These are phyloP conservation scores for Leptocoma aspasia DNA, from an alignment of 2,113 vertebrate species.

Conservation along the genomic window DNA sequence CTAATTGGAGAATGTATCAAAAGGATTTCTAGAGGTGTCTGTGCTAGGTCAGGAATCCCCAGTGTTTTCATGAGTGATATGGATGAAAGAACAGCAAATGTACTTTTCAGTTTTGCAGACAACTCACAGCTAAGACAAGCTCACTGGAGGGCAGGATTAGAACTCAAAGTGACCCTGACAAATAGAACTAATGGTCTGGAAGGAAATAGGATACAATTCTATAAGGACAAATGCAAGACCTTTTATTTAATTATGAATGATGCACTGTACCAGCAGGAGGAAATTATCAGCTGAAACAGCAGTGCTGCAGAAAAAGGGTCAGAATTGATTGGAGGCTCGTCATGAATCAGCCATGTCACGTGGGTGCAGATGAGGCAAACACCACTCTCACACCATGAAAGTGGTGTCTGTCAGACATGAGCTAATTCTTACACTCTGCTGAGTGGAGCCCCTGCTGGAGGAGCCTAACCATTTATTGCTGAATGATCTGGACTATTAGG, in stretches of 20 bases:
- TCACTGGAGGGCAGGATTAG: neutral
- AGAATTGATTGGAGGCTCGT: neutral
- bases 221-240: neutral
- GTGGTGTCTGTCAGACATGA: neutral
- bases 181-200: neutral
- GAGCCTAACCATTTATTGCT: accelerated
- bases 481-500: neutral
- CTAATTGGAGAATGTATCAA: neutral
- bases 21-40: neutral
- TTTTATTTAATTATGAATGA: neutral
- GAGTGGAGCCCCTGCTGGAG: neutral
- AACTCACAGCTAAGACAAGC: neutral
- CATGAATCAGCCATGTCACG: accelerated
- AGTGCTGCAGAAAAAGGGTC: neutral
- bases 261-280: neutral
- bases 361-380: neutral
- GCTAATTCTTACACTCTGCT: neutral
- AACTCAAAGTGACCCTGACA: neutral
- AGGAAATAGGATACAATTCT: neutral
- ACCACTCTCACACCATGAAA: neutral
- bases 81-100: neutral
- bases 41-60: neutral
- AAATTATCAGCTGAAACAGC: neutral
- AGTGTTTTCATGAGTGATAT: neutral
- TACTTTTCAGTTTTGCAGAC: neutral